phyloP scores from a whole-genome alignment of 2,113 vertebrate species.

The Xiphophorus hellerii region DNA sequence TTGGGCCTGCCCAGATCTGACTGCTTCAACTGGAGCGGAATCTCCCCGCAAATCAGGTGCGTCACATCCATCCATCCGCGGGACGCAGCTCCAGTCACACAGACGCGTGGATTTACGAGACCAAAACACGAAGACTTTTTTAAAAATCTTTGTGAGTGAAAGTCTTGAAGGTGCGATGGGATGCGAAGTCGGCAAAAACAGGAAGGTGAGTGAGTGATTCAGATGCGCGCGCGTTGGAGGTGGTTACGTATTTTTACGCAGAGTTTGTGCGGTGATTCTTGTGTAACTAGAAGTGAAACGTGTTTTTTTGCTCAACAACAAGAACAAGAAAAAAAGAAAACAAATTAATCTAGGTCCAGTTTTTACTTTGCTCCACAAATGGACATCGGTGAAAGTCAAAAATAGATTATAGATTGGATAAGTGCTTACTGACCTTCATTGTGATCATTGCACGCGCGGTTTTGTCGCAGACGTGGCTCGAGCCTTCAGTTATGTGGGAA shows the following conservation, averaged over 20 bases:
- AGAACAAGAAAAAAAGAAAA: no score
- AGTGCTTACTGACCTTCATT: background rate
- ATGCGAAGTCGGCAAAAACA: constrained; percentile 34
- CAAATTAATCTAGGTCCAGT: background rate
- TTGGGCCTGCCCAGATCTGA: constrained; percentile 24
- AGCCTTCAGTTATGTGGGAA: no score
- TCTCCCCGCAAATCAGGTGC: background rate
- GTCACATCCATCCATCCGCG: background rate
- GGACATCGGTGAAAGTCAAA: no score
- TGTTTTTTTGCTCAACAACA: background rate
- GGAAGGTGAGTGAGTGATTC: constrained; percentile 52
- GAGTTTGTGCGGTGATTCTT: background rate
- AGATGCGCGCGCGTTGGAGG: background rate
- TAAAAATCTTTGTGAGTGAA: background rate
- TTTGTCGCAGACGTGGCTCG: no score
- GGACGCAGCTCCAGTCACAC: no score
- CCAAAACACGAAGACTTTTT: background rate
- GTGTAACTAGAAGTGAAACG: no score
- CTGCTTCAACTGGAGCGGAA: constrained; percentile 63
- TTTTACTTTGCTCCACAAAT: background rate
- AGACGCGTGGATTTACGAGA: background rate
- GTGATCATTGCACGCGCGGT: no score
- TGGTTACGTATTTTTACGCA: background rate
- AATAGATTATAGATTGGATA: background rate
- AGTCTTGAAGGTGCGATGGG: constrained; percentile 54